Conservation (phyloP, 2,113 vertebrate genomes). For the Diphyllodes magnificus region DNA sequence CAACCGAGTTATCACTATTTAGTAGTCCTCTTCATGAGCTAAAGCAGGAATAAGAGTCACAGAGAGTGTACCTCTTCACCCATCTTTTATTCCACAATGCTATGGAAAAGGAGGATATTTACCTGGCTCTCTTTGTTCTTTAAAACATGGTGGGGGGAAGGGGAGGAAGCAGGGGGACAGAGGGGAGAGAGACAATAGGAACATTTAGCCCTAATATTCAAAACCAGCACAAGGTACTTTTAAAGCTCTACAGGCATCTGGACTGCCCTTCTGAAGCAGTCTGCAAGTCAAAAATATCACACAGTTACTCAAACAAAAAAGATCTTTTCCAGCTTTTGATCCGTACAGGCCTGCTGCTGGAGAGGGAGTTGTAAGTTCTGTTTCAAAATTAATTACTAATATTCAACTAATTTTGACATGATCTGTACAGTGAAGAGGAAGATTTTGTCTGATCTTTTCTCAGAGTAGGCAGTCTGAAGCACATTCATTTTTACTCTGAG, state of each 20-base stretch:
- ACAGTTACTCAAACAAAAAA: background rate
- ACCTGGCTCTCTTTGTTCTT: background rate
- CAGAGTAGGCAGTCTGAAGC: background rate
- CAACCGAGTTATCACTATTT: accelerated
- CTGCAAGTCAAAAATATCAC: background rate
- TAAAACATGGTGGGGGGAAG: accelerated
- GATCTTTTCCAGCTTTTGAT: background rate
- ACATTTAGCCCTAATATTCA: background rate
- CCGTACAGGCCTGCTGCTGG: background rate
- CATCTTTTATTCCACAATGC: background rate
- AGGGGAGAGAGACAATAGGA: background rate
- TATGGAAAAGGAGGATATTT: background rate
- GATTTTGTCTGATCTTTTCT: background rate
- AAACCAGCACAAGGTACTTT: background rate
- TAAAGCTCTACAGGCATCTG: background rate
- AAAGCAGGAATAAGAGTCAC: background rate
- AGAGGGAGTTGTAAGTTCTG: background rate
- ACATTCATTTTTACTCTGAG: background rate
- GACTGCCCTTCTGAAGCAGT: background rate
- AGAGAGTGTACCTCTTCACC: background rate
- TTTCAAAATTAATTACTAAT: background rate
- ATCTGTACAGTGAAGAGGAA: background rate
- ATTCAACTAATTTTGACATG: background rate
- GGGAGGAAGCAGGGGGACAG: background rate
- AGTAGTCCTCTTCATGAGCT: background rate